Evolutionary conservation across 2,113 vertebrate species (phyloP), one percentile per base, ranked within the genome.

Genomic region (Hippolais icterina): DNA sequence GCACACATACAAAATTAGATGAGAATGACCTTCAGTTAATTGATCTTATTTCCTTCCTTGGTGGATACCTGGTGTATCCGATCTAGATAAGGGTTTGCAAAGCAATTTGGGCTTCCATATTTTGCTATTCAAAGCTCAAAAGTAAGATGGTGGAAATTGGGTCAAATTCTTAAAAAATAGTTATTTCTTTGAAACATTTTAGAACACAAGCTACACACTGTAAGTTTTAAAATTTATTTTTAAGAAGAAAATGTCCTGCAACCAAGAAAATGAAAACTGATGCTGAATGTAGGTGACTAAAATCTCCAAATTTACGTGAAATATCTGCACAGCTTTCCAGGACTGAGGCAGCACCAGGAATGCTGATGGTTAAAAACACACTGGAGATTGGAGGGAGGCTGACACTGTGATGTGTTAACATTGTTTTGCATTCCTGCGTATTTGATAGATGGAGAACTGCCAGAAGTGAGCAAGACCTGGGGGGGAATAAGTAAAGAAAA

Each of bases 151-250:
- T 57, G 33, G 60, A 63, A 91, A 66, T 7, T 13, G 46, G 39
- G 75, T 61, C 42, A 33, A 44, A 60, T 66, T 24, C 42, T 79
- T 71, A 8, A 71, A 68, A 92, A 71, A 14, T 5, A 13, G 21
- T 70, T 3, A 4, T 22, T 69, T 49, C 9, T 83, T 88, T 59
- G 33, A 68, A 63, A 50, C 39, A 23, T 42, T 86, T 74, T 5
- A 2, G 57, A 46, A 44, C 21, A n/a, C 27, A 71, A 52, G 12
- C 18, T 56, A 20, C 12, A 10, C 41, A 10, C 41, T 0, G 0
- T 15, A 65, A n/a, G 5, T 10, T 71, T 41, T 60, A 0, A 16
- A 56, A 42, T 31, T 6, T n/a, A 6, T 14, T 59, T 54, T 68
- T 44, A 44, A 54, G 42, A 54, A 41, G 28, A 29, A 82, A 52